Percentiles rank a stretch among this genome's conserved stretches.
phyloP scores from a whole-genome alignment of 2,888 invertebrate species.

The Nasonovia ribisnigri region DNA sequence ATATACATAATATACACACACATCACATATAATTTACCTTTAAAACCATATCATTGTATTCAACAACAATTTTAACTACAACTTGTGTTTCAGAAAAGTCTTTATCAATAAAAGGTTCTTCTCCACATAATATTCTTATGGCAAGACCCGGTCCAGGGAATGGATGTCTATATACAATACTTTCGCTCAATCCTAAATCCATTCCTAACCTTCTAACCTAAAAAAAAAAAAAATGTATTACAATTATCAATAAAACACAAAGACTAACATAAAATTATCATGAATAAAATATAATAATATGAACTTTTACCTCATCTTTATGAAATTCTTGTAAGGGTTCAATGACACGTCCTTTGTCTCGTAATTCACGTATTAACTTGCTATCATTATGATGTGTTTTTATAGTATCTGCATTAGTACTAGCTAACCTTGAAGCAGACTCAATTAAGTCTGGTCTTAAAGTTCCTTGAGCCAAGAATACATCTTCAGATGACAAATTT shows the following conservation, averaged over 20 bases:
- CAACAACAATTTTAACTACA: slow-evolving; percentile 93
- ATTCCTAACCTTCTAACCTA: slow-evolving; percentile 86
- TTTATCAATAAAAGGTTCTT: slow-evolving; percentile 93
- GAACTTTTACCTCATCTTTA: slow-evolving; percentile 89
- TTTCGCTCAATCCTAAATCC: slow-evolving; percentile 88
- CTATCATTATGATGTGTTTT: slow-evolving; percentile 99
- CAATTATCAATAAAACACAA: no score
- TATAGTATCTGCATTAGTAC: slow-evolving; percentile 88
- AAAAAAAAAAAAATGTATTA: slow-evolving; percentile 3
- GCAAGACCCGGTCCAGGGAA: slow-evolving; percentile 99
- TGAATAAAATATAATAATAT: slow-evolving; percentile 10
- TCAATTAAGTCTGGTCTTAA: slow-evolving; percentile 98
- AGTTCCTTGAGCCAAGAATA: slow-evolving; percentile 94
- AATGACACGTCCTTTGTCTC: slow-evolving; percentile 82
- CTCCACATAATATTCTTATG: slow-evolving; percentile 95
- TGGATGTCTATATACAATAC: slow-evolving; percentile 94
- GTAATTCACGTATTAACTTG: slow-evolving; percentile 83
- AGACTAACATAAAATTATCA: background rate
- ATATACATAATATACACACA: background rate
- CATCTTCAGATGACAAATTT: slow-evolving; percentile 91
- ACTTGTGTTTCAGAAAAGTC: slow-evolving; percentile 97
- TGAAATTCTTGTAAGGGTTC: slow-evolving; percentile 99
- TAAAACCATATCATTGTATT: slow-evolving; percentile 90
- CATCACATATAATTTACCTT: slow-evolving; percentile 72
- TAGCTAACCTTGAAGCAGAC: slow-evolving; percentile 90